These are phyloP conservation scores for Chaitophorus viminalis DNA, from an alignment of 2,888 invertebrate genomes.

Conservation along the genomic window DNA sequence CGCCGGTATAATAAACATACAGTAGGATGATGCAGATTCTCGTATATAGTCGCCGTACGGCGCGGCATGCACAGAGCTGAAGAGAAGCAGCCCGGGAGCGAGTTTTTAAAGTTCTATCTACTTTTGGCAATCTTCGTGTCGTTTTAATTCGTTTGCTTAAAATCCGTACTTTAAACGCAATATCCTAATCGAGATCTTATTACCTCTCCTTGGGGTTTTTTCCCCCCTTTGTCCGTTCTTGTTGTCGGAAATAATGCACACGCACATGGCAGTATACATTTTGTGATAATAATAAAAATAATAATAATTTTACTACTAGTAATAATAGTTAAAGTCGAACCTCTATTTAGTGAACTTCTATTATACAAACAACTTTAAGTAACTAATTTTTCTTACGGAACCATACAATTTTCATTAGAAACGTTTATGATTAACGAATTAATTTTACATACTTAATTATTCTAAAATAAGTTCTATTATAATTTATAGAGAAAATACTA, in stretches of 20 bases:
- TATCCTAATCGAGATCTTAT: slow-evolving; percentile 16
- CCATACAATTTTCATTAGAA: no score
- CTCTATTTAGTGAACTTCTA: no score
- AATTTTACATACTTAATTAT: no score
- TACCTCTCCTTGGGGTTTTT: background rate
- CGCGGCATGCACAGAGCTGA: no score
- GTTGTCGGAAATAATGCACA: slow-evolving; percentile 4
- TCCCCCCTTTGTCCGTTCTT: background rate
- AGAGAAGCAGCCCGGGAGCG: background rate
- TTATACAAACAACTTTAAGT: no score
- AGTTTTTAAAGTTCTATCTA: slow-evolving; percentile 48
- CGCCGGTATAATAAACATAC: no score
- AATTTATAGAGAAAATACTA: no score
- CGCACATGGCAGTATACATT: no score
- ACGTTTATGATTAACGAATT: no score
- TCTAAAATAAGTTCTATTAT: no score
- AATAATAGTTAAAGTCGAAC: no score
- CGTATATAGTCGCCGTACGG: background rate
- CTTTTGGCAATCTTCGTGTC: background rate
- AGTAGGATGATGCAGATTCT: background rate
- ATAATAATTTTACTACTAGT: background rate
- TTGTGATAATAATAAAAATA: background rate
- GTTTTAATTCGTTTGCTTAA: slow-evolving; percentile 49
- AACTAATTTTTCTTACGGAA: no score
- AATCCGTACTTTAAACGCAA: slow-evolving; percentile 3